A percentile compares a stretch with the other conserved stretches of the same genome.
Evolutionary conservation across 1,140 invertebrate genomes (phyloP).

Genomic region (Neodiprion pinetum): DNA sequence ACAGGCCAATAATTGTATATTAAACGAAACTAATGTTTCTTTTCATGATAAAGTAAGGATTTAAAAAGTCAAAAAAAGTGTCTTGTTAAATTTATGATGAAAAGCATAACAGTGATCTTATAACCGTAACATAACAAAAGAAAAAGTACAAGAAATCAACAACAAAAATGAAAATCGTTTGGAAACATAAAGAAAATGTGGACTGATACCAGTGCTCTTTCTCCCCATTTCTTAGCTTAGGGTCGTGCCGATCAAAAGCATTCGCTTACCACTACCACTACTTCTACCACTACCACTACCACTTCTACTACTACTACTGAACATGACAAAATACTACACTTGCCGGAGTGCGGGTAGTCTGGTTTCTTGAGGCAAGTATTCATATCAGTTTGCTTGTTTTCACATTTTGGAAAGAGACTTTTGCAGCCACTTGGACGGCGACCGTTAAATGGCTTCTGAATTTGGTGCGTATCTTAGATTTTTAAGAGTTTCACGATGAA

Average conservation of each 20-base stretch:
- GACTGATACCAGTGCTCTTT: slow-evolving; percentile 63
- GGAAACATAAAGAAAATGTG: slow-evolving; percentile 49
- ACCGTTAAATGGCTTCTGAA: not conserved
- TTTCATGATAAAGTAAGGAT: slow-evolving; percentile 34
- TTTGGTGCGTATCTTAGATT: slow-evolving; percentile 2
- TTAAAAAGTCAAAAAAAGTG: not conserved
- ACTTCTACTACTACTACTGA: slow-evolving; percentile 61
- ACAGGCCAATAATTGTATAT: not conserved
- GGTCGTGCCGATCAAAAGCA: slow-evolving; percentile 63
- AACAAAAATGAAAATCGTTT: slow-evolving; percentile 34
- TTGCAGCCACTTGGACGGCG: slow-evolving; percentile 8
- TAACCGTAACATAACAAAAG: slow-evolving; percentile 28
- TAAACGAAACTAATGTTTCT: slow-evolving; percentile 34
- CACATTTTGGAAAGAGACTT: slow-evolving; percentile 12
- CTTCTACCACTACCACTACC: slow-evolving; percentile 56
- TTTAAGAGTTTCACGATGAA: not conserved
- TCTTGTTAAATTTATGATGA: not conserved
- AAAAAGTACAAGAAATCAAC: slow-evolving; percentile 25
- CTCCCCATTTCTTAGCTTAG: slow-evolving; percentile 64
- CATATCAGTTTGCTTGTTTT: slow-evolving; percentile 55
- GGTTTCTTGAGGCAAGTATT: slow-evolving; percentile 63
- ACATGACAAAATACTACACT: slow-evolving; percentile 64
- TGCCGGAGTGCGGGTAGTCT: slow-evolving; percentile 62
- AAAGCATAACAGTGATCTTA: slow-evolving; percentile 6
- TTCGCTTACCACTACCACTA: slow-evolving; percentile 62